Evolutionary conservation across 2,797 vertebrate species (phyloP).

Genomic region (Anguilla obscura): DNA sequence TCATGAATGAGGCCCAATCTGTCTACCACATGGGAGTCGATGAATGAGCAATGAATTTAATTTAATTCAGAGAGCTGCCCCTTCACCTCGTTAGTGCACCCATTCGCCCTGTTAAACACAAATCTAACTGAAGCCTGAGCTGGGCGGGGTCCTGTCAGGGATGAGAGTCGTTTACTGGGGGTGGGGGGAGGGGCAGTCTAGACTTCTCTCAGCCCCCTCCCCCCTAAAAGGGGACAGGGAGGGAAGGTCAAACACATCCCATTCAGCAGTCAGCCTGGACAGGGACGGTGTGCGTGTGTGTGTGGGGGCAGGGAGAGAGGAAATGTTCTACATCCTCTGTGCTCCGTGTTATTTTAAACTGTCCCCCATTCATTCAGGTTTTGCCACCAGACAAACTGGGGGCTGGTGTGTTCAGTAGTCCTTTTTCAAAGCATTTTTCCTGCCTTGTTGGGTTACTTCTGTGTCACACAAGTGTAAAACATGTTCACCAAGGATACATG

Average conservation of each 20-base stretch:
- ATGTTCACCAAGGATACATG: too few relatives aligned
- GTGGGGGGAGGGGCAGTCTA: slow-evolving; percentile 1
- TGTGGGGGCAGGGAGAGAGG: not conserved
- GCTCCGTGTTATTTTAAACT: not conserved
- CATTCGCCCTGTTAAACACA: not conserved
- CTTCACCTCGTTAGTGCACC: not conserved
- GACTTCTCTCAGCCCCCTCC: not conserved
- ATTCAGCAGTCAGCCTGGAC: not conserved
- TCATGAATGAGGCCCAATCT: not conserved
- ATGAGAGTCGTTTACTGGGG: not conserved
- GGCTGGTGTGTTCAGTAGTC: too few relatives aligned
- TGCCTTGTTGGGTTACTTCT: not conserved
- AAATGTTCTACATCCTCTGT: not conserved
- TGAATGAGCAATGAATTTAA: too few relatives aligned
- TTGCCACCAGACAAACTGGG: not conserved
- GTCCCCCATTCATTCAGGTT: not conserved
- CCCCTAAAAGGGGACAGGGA: not conserved
- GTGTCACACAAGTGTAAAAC: too few relatives aligned
- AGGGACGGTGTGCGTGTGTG: not conserved
- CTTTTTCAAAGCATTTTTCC: too few relatives aligned
- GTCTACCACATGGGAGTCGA: not conserved
- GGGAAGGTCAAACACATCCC: not conserved
- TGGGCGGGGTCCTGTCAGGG: not conserved
- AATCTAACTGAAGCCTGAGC: not conserved
- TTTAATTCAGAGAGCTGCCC: not conserved